Percentiles rank a stretch among this genome's conserved stretches.
Evolutionary conservation across 2,888 invertebrate genomes (phyloP).

Genomic region (Heliconius cydno): DNA sequence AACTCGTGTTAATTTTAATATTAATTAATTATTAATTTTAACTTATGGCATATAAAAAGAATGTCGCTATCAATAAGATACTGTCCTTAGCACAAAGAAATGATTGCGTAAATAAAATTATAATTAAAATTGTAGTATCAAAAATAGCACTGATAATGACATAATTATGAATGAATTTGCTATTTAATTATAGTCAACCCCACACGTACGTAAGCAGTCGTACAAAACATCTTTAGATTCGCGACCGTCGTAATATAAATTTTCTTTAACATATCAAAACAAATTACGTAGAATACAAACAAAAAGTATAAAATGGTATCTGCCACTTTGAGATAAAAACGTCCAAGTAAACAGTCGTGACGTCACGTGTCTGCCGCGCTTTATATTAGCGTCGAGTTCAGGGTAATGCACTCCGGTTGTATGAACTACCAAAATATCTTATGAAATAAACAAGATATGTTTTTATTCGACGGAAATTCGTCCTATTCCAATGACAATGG

Average conservation of each 20-base stretch:
- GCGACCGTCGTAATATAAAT: background rate
- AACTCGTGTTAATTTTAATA: background rate
- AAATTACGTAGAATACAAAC: constrained; percentile 34
- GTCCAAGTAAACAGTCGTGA: constrained; percentile 42
- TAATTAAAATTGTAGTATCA: background rate
- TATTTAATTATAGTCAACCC: constrained; percentile 2
- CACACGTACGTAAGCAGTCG: constrained; percentile 4
- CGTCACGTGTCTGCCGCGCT: constrained; percentile 12
- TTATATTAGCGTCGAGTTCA: constrained; percentile 42
- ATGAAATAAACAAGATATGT: constrained; percentile 42
- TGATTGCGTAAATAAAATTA: constrained; percentile 1
- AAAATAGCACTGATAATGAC: constrained; percentile 10
- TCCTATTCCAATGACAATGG: constrained; percentile 42
- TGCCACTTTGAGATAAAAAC: constrained; percentile 30
- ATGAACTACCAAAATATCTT: constrained; percentile 41
- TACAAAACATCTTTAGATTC: constrained; percentile 16
- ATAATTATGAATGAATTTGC: constrained; percentile 21
- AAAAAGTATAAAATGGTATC: constrained; percentile 34
- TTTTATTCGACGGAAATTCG: constrained; percentile 41
- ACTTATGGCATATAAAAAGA: background rate
- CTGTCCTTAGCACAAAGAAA: background rate
- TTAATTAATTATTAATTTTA: background rate
- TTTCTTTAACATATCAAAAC: constrained; percentile 15
- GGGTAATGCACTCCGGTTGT: constrained; percentile 47
- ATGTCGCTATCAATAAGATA: background rate